These are phyloP conservation scores for Hedychridium roseum DNA, from an alignment of 2,888 invertebrate species.

Conservation along the genomic window DNA sequence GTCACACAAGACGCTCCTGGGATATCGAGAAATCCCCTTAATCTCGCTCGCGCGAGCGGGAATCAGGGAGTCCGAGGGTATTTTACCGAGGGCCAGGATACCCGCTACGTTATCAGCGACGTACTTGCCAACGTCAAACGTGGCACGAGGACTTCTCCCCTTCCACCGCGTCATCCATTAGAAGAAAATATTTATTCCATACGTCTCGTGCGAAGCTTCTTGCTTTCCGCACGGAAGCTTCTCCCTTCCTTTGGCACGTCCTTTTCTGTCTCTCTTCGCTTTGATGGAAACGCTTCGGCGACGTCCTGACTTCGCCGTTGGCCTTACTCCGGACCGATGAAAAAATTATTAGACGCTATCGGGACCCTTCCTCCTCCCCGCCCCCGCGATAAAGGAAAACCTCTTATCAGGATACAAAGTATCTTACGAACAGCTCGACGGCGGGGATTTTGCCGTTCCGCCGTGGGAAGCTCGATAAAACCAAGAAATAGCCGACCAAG, in stretches of 20 bases:
- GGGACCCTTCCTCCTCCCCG: slow-evolving; percentile 24
- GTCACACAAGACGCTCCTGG: slow-evolving; percentile 1
- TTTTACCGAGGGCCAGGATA: background rate
- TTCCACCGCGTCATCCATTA: slow-evolving; percentile 1
- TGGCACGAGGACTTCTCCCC: background rate
- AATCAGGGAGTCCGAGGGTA: background rate
- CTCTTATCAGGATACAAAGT: no score
- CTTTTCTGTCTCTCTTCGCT: background rate
- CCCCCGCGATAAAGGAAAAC: background rate
- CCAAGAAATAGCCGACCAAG: background rate
- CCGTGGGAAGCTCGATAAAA: background rate
- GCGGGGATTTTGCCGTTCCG: background rate
- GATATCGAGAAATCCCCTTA: slow-evolving; percentile 1
- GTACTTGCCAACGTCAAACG: background rate
- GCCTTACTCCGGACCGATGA: slow-evolving; percentile 28
- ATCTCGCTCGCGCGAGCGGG: background rate
- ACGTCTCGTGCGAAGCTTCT: slow-evolving; percentile 10
- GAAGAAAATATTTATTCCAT: slow-evolving; percentile 17
- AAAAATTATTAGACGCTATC: slow-evolving; percentile 39
- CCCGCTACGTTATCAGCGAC: background rate
- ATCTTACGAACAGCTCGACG: background rate
- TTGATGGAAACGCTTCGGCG: slow-evolving; percentile 3
- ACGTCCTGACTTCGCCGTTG: slow-evolving; percentile 6
- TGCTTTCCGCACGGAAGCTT: background rate
- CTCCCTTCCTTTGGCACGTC: slow-evolving; percentile 8